phyloP scores from a whole-genome alignment of 2,113 vertebrate species.

The Charadrius vociferus region DNA sequence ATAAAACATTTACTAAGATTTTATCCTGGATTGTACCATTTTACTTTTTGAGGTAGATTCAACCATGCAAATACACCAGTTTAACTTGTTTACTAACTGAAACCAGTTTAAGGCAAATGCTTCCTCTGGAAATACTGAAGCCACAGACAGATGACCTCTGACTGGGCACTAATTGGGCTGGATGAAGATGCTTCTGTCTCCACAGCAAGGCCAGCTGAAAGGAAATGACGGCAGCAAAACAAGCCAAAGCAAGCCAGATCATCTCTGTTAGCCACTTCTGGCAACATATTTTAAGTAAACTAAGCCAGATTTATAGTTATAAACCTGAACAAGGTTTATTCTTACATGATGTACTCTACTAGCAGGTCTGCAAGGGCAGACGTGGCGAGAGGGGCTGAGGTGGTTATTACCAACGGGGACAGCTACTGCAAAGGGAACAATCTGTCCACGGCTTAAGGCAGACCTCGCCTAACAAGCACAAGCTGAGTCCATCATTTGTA shows the following conservation, averaged over 20 bases:
- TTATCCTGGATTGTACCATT: background rate
- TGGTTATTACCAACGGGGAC: background rate
- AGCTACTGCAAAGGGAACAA: background rate
- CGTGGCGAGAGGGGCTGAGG: accelerated
- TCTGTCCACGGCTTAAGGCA: background rate
- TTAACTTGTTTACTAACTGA: background rate
- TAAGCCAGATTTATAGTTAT: background rate
- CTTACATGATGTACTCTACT: background rate
- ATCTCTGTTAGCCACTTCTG: background rate
- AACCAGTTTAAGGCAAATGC: background rate
- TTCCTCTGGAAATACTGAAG: background rate
- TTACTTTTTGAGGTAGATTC: background rate
- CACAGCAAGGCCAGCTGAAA: background rate
- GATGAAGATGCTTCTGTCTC: background rate
- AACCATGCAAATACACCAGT: background rate
- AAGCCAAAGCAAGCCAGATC: background rate
- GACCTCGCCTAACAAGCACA: background rate
- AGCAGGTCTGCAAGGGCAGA: background rate
- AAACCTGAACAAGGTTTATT: background rate
- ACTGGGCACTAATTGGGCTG: background rate
- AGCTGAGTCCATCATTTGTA: background rate
- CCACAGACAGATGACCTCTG: background rate
- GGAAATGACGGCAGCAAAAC: background rate
- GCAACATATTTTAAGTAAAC: background rate
- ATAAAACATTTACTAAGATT: background rate